Evolutionary conservation across 2,113 vertebrate genomes (phyloP).

Genomic region (Albula goreensis): DNA sequence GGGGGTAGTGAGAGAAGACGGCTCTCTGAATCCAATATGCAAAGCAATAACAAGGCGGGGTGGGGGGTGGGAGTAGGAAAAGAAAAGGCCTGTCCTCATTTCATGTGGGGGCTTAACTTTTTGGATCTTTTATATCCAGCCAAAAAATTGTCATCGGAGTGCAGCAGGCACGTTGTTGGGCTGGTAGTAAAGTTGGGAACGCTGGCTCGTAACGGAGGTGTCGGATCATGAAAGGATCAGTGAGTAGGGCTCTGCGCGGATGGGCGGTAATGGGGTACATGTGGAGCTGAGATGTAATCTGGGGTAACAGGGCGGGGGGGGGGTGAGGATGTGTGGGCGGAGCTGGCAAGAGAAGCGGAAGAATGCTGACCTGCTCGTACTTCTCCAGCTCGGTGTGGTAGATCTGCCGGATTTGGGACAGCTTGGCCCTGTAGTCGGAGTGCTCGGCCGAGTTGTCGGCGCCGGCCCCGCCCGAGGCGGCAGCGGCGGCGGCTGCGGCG

Average conservation of each 20-base stretch:
- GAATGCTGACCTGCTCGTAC: slow-evolving; percentile 87
- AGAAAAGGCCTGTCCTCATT: not conserved
- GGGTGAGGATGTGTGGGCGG: not conserved
- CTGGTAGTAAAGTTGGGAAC: not conserved
- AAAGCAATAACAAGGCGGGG: not conserved
- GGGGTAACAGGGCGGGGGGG: not conserved
- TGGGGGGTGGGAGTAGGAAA: not conserved
- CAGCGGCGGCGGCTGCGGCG: slow-evolving; percentile 83
- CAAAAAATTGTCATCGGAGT: not conserved
- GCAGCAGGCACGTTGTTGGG: not conserved
- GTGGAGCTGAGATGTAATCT: not conserved
- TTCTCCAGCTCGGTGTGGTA: slow-evolving; percentile 99
- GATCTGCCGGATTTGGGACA: slow-evolving; percentile 96
- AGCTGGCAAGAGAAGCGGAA: too few relatives aligned
- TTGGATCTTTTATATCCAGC: not conserved
- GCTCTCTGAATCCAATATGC: not conserved
- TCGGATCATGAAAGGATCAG: not conserved
- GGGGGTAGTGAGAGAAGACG: not conserved
- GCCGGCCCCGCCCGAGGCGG: slow-evolving; percentile 80
- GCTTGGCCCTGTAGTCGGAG: slow-evolving; percentile 94
- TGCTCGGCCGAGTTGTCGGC: slow-evolving; percentile 92
- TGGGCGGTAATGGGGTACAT: not conserved
- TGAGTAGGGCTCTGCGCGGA: not conserved
- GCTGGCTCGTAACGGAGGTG: not conserved
- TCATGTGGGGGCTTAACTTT: not conserved